phyloP scores from a whole-genome alignment of 2,888 invertebrate genomes.

The Metopia argyrocephala region DNA sequence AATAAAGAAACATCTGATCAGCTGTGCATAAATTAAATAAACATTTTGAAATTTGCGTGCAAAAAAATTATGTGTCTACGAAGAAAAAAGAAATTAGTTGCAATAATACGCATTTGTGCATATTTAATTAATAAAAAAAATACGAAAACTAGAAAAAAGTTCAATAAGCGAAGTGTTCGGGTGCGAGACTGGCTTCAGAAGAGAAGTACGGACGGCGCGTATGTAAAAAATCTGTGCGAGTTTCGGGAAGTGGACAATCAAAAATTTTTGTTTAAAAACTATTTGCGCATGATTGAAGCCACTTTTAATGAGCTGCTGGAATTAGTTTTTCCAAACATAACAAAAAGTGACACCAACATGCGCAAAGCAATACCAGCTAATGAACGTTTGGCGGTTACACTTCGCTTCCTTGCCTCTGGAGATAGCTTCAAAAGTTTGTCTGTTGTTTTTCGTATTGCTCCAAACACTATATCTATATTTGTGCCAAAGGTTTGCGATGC shows the following conservation, averaged over 20 bases:
- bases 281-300: neutral
- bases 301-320: neutral
- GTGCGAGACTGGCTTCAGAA: constrained; percentile 9
- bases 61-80: too few species aligned
- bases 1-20: neutral
- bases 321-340: neutral
- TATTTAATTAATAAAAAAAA: neutral
- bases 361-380: neutral
- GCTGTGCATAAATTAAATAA: neutral
- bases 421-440: too few species aligned
- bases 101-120: too few species aligned
- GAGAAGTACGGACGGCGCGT: neutral
- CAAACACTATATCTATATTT: too few species aligned
- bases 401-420: too few species aligned
- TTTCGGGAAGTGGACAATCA: too few species aligned
- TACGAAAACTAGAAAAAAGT: neutral
- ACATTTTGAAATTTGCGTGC: constrained; percentile 1
- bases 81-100: too few species aligned
- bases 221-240: neutral
- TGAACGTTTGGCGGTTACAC: neutral
- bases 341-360: neutral
- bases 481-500: too few species aligned
- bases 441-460: too few species aligned
- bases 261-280: too few species aligned
- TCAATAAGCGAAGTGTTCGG: neutral